These are phyloP conservation scores for Aphodius sticticus DNA, from an alignment of 2,888 invertebrate species.

Conservation along the genomic window DNA sequence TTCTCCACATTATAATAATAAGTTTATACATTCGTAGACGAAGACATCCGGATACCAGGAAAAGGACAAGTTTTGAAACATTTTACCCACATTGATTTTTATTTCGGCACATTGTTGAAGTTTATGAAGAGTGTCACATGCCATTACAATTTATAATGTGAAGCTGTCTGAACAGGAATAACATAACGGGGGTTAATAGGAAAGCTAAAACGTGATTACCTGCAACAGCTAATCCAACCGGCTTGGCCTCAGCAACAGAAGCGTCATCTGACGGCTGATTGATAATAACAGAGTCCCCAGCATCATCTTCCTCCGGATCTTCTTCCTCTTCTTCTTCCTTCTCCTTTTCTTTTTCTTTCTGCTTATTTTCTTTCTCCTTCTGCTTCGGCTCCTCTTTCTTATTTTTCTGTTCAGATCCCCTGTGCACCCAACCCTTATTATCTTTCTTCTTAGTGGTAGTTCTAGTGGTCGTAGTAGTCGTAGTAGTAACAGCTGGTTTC, in stretches of 20 bases:
- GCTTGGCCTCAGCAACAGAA: constrained; percentile 79
- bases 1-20: no score
- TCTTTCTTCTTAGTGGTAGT: constrained; percentile 44
- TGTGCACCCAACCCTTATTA: constrained; percentile 37
- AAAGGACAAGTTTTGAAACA: no score
- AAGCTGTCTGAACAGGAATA: no score
- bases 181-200: background rate
- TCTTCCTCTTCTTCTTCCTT: constrained; percentile 48
- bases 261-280: constrained; percentile 67
- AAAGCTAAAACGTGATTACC: constrained; percentile 47
- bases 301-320: constrained; percentile 55
- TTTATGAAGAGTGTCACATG: no score
- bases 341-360: constrained; percentile 45
- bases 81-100: no score
- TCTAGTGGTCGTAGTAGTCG: background rate
- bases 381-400: constrained; percentile 28
- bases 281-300: constrained; percentile 59
- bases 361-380: constrained; percentile 44
- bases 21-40: no score
- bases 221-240: constrained; percentile 67
- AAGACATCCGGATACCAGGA: no score
- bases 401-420: constrained; percentile 35
- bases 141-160: no score
- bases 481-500: constrained; percentile 29
- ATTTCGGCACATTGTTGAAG: no score